Evolutionary conservation across 2,113 vertebrate species (phyloP).

Genomic region (Cyprinodon brontotheroides): DNA sequence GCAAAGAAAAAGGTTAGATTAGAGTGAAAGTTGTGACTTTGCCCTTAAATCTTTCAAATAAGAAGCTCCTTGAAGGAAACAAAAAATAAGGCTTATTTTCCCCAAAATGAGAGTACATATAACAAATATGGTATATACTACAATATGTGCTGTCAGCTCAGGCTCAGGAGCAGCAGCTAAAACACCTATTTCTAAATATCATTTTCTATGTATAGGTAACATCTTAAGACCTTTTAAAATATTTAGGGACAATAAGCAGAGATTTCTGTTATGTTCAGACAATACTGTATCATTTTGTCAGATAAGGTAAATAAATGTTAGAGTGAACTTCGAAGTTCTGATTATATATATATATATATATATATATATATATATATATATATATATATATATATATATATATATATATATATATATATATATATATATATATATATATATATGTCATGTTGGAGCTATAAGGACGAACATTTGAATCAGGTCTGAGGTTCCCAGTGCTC

Average conservation of each 20-base stretch:
- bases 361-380: too few species aligned
- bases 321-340: slow-evolving; percentile 8
- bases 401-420: too few species aligned
- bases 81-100: slow-evolving; percentile 13
- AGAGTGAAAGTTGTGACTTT: slow-evolving; percentile 39
- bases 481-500: slow-evolving; percentile 7
- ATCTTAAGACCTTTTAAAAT: slow-evolving; percentile 47
- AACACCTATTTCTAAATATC: slow-evolving; percentile 38
- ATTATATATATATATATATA: background rate
- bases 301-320: slow-evolving; percentile 44
- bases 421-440: too few species aligned
- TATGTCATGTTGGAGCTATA: slow-evolving; percentile 1
- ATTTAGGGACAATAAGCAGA: slow-evolving; percentile 30
- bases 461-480: slow-evolving; percentile 4
- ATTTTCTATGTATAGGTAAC: slow-evolving; percentile 29
- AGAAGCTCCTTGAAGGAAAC: slow-evolving; percentile 26
- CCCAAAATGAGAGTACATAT: slow-evolving; percentile 11
- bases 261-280: slow-evolving; percentile 29
- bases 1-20: slow-evolving; percentile 28
- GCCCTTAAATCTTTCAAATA: slow-evolving; percentile 42
- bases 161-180: slow-evolving; percentile 44
- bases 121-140: background rate
- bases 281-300: slow-evolving; percentile 52
- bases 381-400: too few species aligned
- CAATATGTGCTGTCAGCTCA: slow-evolving; percentile 48